phyloP scores from a whole-genome alignment of 2,888 invertebrate species.

The Coelogynopora nodosa region DNA sequence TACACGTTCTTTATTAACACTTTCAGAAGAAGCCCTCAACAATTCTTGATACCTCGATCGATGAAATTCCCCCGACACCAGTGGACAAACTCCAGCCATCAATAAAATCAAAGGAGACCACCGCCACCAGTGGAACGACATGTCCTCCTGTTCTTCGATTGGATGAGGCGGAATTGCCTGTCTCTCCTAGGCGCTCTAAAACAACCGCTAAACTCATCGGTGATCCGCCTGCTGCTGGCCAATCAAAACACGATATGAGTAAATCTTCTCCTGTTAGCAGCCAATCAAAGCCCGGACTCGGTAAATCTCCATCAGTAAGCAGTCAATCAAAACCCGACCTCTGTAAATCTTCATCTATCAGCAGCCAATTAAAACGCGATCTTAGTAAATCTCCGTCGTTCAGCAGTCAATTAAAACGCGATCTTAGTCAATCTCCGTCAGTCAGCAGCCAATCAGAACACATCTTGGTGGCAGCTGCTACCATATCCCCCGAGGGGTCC shows the following conservation, averaged over 20 bases:
- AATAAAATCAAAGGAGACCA: not conserved
- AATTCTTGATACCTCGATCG: not conserved
- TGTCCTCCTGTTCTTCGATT: not conserved
- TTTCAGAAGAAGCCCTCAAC: not conserved
- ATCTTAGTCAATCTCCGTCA: not conserved
- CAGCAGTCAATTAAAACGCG: not conserved
- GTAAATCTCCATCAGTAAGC: not conserved
- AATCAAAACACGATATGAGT: not conserved
- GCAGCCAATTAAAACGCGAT: not conserved
- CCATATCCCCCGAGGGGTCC: not conserved
- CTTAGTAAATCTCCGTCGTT: not conserved
- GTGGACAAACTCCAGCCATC: not conserved
- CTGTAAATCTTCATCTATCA: not conserved
- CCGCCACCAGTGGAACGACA: not conserved
- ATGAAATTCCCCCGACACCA: slow-evolving; percentile 5
- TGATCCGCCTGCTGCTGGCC: not conserved
- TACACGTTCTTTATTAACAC: too few relatives aligned
- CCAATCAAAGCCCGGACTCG: not conserved
- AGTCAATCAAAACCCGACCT: not conserved
- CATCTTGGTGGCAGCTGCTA: not conserved
- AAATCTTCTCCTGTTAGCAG: not conserved
- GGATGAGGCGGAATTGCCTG: not conserved
- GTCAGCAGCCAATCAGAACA: not conserved
- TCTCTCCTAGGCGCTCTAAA: not conserved
- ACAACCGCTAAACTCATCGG: not conserved